Percentiles rank a stretch among this genome's conserved stretches.
Conservation (phyloP, 1,140 invertebrate species). For the Nixonia krombeini region DNA sequence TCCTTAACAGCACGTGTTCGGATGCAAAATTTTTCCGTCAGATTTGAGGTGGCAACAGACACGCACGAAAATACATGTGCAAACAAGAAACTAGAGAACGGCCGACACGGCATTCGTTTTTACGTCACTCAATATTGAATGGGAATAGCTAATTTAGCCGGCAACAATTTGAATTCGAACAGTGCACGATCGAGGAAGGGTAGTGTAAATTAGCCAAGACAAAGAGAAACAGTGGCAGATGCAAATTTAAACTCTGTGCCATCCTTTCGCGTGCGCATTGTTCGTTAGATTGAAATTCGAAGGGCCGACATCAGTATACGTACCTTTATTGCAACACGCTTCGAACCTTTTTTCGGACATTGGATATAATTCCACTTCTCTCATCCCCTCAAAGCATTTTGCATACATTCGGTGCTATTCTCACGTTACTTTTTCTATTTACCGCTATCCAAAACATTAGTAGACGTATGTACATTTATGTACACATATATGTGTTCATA, state of each 20-base stretch:
- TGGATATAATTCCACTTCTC: too few relatives aligned
- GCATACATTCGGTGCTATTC: too few relatives aligned
- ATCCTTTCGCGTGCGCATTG: constrained; percentile 55
- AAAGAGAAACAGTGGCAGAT: constrained; percentile 63
- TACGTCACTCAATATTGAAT: constrained; percentile 48
- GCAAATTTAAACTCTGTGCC: constrained; percentile 60
- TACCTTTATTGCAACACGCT: too few relatives aligned
- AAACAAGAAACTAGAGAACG: constrained; percentile 38
- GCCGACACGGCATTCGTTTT: constrained; percentile 12
- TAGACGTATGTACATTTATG: too few relatives aligned
- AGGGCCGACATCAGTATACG: constrained; percentile 44
- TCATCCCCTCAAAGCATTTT: too few relatives aligned
- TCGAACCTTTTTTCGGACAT: too few relatives aligned
- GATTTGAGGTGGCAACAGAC: constrained; percentile 18
- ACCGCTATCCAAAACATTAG: too few relatives aligned
- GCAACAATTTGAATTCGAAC: constrained; percentile 37
- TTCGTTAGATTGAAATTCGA: constrained; percentile 62
- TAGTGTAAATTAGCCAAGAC: constrained; percentile 68
- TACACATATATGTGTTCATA: too few relatives aligned
- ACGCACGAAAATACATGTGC: constrained; percentile 30
- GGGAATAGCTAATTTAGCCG: constrained; percentile 65
- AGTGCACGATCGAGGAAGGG: constrained; percentile 41
- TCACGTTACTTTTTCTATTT: too few relatives aligned
- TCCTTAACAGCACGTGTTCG: too few relatives aligned
- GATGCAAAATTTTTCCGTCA: too few relatives aligned